Conservation (phyloP, 2,888 invertebrate species). For the Ophraella communa region DNA sequence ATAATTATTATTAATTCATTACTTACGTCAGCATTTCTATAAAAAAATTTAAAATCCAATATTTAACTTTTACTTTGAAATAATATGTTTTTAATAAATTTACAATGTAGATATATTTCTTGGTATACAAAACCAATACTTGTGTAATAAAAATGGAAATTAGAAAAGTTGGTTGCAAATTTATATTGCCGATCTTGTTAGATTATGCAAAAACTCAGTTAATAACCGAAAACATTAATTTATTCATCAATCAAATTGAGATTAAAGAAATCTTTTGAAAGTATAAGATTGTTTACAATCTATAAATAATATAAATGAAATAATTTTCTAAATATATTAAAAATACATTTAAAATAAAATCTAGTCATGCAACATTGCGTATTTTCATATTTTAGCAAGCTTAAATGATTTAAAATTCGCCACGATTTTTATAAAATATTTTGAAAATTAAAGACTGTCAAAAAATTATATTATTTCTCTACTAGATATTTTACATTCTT, state of each 20-base stretch:
- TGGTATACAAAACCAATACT: not conserved
- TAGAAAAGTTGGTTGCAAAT: no score
- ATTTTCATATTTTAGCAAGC: not conserved
- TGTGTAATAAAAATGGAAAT: not conserved
- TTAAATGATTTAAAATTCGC: not conserved
- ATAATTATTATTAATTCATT: not conserved
- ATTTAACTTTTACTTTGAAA: not conserved
- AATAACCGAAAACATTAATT: no score
- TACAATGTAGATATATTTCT: not conserved
- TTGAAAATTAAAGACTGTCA: constrained; percentile 7
- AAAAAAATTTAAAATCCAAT: not conserved
- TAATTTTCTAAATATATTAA: not conserved
- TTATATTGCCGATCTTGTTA: no score
- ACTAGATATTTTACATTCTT: constrained; percentile 4
- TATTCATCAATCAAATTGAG: no score
- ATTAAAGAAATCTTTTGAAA: not conserved
- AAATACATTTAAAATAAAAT: not conserved
- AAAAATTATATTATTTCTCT: not conserved
- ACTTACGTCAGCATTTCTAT: not conserved
- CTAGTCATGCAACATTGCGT: not conserved
- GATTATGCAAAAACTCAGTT: no score
- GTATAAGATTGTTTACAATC: not conserved
- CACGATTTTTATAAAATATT: not conserved
- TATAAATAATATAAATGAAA: not conserved
- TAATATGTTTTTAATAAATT: not conserved